Conservation (phyloP, 2,797 vertebrate species). For the Numenius phaeopus region DNA sequence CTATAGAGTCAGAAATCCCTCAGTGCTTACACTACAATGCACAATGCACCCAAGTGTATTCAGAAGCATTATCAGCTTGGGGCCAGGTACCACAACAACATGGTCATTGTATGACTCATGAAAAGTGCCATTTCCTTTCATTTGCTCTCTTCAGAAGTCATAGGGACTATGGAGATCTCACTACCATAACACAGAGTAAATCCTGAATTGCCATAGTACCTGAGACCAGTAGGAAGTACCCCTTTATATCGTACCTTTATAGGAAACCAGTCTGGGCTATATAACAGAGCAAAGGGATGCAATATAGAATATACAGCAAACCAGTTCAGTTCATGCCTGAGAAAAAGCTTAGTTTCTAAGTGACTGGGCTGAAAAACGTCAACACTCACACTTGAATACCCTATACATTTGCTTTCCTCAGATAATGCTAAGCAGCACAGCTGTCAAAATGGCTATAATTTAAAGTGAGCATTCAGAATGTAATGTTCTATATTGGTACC, state of each 20-base stretch:
- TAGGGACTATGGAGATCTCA: background rate
- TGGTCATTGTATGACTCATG: background rate
- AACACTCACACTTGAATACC: conserved; percentile 46
- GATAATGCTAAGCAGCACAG: conserved; percentile 68
- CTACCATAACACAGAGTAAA: background rate
- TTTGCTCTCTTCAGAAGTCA: background rate
- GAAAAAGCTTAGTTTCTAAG: conserved; percentile 40
- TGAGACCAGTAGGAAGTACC: conserved; percentile 11
- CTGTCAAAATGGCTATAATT: conserved; percentile 77
- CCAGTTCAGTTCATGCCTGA: conserved; percentile 48
- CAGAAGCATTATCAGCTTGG: background rate
- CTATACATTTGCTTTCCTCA: conserved; percentile 63
- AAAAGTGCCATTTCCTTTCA: background rate
- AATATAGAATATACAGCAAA: conserved; percentile 47
- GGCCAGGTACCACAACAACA: background rate
- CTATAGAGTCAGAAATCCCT: background rate
- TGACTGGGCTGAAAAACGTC: conserved; percentile 12
- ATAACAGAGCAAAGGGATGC: conserved; percentile 50
- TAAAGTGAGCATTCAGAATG: conserved; percentile 71
- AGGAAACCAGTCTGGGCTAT: conserved; percentile 23
- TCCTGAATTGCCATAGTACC: background rate
- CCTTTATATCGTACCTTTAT: background rate
- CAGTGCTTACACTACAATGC: background rate
- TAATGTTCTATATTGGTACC: conserved; percentile 62
- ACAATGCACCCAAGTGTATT: background rate